These are phyloP conservation scores for Aspidiotus destructor DNA, from an alignment of 2,888 invertebrate genomes.

Conservation along the genomic window DNA sequence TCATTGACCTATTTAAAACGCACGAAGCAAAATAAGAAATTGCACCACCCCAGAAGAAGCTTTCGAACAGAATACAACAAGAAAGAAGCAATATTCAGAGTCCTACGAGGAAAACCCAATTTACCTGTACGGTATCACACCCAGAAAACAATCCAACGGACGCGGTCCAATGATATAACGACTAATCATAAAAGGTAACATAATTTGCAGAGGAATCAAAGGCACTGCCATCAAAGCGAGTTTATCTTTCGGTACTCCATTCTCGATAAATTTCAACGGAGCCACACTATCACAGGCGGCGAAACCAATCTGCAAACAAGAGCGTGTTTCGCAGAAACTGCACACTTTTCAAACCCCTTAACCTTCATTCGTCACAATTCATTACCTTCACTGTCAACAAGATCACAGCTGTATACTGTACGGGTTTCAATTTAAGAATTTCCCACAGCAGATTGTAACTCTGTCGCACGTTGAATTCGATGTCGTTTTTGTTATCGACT, in stretches of 20 bases:
- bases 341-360: background rate
- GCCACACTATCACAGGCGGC: slow-evolving; percentile 92
- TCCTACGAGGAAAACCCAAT: slow-evolving; percentile 6
- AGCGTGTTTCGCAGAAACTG: background rate
- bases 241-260: slow-evolving; percentile 90
- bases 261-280: slow-evolving; percentile 87
- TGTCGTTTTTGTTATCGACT: slow-evolving; percentile 27
- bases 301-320: slow-evolving; percentile 66
- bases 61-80: background rate
- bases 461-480: slow-evolving; percentile 43
- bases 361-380: background rate
- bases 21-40: slow-evolving; percentile 15
- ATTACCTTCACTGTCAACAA: slow-evolving; percentile 55
- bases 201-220: slow-evolving; percentile 84
- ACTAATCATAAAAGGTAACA: slow-evolving; percentile 77
- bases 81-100: no score
- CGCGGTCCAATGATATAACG: slow-evolving; percentile 76
- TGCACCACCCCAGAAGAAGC: background rate
- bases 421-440: slow-evolving; percentile 72
- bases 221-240: slow-evolving; percentile 87
- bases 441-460: slow-evolving; percentile 75
- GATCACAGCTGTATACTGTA: slow-evolving; percentile 66
- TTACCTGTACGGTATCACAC: slow-evolving; percentile 71
- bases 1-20: no score
- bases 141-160: slow-evolving; percentile 79